Conservation (phyloP, 2,797 vertebrate species). For the Coregonus ussuriensis region DNA sequence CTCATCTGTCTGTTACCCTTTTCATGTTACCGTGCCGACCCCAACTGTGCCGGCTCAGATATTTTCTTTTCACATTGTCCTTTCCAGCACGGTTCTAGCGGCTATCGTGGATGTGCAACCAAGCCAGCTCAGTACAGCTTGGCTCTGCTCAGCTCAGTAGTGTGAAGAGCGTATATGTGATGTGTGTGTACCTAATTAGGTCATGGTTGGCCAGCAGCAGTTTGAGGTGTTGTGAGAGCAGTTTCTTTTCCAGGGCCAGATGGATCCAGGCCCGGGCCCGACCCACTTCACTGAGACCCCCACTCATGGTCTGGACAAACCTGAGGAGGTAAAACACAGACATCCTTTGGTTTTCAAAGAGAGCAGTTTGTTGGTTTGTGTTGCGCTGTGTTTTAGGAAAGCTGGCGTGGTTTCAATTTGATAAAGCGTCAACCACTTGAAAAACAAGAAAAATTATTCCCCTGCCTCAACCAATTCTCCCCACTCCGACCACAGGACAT, state of each 20-base stretch:
- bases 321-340: constrained; percentile 62
- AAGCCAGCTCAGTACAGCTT: background rate
- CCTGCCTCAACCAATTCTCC: too few relatives aligned
- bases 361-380: background rate
- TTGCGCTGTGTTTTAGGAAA: background rate
- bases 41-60: background rate
- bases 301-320: constrained; percentile 92
- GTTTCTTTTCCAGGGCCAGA: constrained; percentile 95
- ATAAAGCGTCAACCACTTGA: background rate
- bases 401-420: background rate
- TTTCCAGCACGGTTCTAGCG: background rate
- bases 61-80: background rate
- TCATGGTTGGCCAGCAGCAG: constrained; percentile 89
- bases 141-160: background rate
- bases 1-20: background rate
- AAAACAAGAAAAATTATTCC: too few relatives aligned
- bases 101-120: background rate
- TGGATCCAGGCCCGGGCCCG: constrained; percentile 94
- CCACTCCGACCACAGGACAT: too few relatives aligned
- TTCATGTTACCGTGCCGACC: background rate
- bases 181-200: constrained; percentile 83
- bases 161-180: background rate
- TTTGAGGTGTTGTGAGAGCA: constrained; percentile 93
- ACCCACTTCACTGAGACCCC: constrained; percentile 93
- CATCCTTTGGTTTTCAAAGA: background rate